Conservation (phyloP, 1,140 invertebrate genomes). For the Prorops nasuta region DNA sequence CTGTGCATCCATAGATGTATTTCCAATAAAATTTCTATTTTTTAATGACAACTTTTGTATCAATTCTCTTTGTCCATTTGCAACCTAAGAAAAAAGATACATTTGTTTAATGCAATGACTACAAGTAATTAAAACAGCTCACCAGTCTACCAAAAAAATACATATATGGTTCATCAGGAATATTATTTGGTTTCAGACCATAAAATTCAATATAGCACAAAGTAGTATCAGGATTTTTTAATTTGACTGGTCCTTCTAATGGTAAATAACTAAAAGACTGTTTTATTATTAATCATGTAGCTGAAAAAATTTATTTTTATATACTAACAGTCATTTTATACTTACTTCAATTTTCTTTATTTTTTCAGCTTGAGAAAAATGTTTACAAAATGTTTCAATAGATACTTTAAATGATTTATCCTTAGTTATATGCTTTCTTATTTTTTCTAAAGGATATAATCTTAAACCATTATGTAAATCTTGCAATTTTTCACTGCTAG, state of each 20-base stretch:
- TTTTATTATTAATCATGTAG: conserved; percentile 14
- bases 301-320: conserved; percentile 12
- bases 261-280: conserved; percentile 80
- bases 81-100: conserved; percentile 61
- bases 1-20: conserved; percentile 95
- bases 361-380: conserved; percentile 76
- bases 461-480: conserved; percentile 68
- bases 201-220: conserved; percentile 87
- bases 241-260: conserved; percentile 74
- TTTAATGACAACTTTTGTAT: conserved; percentile 82
- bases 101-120: background rate
- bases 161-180: conserved; percentile 70
- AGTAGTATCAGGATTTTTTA: conserved; percentile 78
- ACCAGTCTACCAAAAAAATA: conserved; percentile 86
- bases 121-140: conserved; percentile 37
- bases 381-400: conserved; percentile 86
- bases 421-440: conserved; percentile 56
- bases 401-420: conserved; percentile 75
- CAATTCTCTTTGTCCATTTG: conserved; percentile 76
- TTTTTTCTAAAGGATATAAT: conserved; percentile 55
- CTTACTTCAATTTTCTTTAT: conserved; percentile 81
- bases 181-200: conserved; percentile 72
- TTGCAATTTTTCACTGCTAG: conserved; percentile 58
- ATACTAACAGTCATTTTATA: conserved; percentile 10
- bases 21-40: conserved; percentile 91